These are phyloP conservation scores for Notamacropus eugenii DNA, from an alignment of 2,797 vertebrate species.

Conservation along the genomic window DNA sequence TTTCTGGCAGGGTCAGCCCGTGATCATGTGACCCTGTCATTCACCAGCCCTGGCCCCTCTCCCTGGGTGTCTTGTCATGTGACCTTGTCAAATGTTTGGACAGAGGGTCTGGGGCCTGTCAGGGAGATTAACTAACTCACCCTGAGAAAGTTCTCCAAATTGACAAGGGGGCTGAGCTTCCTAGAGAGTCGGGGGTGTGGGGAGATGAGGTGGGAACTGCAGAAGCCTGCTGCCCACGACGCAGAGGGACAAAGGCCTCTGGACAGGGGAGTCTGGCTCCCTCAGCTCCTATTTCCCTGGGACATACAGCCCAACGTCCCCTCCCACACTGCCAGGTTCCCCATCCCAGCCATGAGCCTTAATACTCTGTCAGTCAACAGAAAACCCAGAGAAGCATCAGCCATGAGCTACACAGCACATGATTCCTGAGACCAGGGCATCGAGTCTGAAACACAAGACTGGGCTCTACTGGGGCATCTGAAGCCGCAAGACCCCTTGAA, in stretches of 20 bases:
- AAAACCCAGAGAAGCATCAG: not conserved
- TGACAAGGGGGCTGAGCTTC: not conserved
- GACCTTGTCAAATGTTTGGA: constrained; percentile 75
- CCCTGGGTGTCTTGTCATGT: constrained; percentile 62
- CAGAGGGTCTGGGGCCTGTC: constrained; percentile 67
- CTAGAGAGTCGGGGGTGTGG: not conserved
- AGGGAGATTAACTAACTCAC: constrained; percentile 46
- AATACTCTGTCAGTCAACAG: not conserved
- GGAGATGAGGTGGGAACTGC: not conserved
- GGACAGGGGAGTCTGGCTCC: not conserved
- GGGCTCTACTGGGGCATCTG: not conserved
- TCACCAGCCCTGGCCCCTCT: constrained; percentile 44
- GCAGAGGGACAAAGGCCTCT: not conserved
- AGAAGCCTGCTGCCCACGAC: not conserved
- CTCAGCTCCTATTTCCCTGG: not conserved
- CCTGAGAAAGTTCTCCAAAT: constrained; percentile 23
- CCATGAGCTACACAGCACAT: not conserved
- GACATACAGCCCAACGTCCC: not conserved
- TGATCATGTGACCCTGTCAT: constrained; percentile 64
- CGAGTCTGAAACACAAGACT: not conserved
- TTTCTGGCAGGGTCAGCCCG: constrained; percentile 66
- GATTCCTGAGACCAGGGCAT: not conserved
- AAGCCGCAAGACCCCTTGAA: not conserved
- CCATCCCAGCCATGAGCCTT: not conserved
- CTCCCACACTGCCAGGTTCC: not conserved